Evolutionary conservation across 2,888 invertebrate species (phyloP), one percentile per base, ranked within the genome.

Genomic region (Cabera pusaria): DNA sequence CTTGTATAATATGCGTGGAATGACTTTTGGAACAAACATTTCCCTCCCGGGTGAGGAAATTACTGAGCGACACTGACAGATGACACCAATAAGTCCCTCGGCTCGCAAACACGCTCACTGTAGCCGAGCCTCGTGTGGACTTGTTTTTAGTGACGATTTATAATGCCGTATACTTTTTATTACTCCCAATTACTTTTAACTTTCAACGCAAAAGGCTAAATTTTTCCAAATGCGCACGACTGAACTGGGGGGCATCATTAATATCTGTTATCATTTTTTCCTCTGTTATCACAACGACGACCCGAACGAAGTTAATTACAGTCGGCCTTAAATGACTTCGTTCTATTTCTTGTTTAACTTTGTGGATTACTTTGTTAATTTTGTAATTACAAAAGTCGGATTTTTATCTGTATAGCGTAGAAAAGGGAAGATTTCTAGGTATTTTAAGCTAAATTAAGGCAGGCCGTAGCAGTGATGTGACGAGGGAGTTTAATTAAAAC

Each of bases 11-110:
- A 64, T 65, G 68, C 66, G 64, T 64, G 60, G 70, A 66, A 75
- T 70, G 72, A 80, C 74, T 79, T 80, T 72, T 66, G 74, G 64
- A 80, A 78, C 73, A 74, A 74, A 74, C 73, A 72, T 76, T 75
- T 70, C 65, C 67, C 71, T 63, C 59, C 56, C 62, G 59, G 66
- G 68, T 68, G 68, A 74, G 76, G 71, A 81, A 80, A 82, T 84
- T 79, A 79, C 77, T 68, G 67, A 74, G 73, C 68, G 80, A 76
- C 83, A 72, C 67, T 82, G 84, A 85, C 76, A 77, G 72, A 85
- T 84, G 77, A 74, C 67, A 68, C 74, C 79, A 79, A 82, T 82
- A 81, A 81, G 71, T 80, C 70, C 66, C 66, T 56, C 56, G 64
- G 64, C 67, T 67, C 69, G 62, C 67, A 67, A 67, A 72, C 67